These are phyloP conservation scores for Irena cyanogastra DNA, from an alignment of 2,113 vertebrate species.

Conservation along the genomic window DNA sequence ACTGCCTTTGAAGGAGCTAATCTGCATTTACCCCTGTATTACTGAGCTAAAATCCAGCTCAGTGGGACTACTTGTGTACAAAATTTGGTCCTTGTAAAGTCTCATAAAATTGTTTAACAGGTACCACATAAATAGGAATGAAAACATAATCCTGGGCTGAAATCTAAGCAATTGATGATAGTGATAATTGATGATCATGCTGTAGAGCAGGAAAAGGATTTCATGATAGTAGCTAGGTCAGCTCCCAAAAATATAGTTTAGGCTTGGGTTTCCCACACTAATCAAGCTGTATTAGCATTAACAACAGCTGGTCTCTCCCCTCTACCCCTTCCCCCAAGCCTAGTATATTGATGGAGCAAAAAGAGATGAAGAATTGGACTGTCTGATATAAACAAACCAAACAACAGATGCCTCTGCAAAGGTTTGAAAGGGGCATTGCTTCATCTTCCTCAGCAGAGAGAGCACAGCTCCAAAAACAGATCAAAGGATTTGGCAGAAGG, in stretches of 20 bases:
- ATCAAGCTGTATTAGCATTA: background rate
- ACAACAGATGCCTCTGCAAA: background rate
- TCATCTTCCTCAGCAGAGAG: background rate
- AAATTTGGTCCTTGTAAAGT: slow-evolving; percentile 21
- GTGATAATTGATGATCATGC: no score
- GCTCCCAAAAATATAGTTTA: background rate
- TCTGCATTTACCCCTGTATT: slow-evolving; percentile 1
- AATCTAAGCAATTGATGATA: background rate
- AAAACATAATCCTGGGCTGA: slow-evolving; percentile 7
- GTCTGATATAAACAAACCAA: background rate
- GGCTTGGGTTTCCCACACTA: background rate
- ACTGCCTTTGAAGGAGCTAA: slow-evolving; percentile 11
- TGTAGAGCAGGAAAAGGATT: background rate
- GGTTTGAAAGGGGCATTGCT: background rate
- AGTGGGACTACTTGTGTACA: background rate
- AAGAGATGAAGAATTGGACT: background rate
- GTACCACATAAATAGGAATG: background rate
- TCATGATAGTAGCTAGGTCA: background rate
- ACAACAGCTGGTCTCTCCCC: background rate
- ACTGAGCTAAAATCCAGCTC: slow-evolving; percentile 19
- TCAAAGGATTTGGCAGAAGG: background rate
- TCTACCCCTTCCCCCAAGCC: background rate
- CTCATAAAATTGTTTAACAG: slow-evolving; percentile 11
- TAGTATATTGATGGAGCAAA: background rate
- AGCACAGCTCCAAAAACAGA: background rate